Percentiles rank a stretch among this genome's conserved stretches.
phyloP scores from a whole-genome alignment of 1,140 invertebrate genomes.

The Heliconius hermathena region DNA sequence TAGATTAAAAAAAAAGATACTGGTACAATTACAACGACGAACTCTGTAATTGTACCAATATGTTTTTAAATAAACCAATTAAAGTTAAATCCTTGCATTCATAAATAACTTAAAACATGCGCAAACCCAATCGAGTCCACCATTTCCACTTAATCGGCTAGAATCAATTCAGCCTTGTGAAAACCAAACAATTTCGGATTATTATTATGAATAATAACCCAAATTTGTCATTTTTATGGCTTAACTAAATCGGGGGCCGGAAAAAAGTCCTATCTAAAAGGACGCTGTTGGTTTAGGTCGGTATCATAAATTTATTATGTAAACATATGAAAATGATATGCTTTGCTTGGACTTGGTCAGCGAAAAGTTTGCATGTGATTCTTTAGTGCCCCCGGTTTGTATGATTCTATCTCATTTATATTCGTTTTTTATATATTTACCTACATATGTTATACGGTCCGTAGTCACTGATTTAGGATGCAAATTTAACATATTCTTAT shows the following conservation, averaged over 20 bases:
- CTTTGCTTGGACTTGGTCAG: constrained; percentile 39
- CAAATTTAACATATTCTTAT: neutral
- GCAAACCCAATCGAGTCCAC: neutral
- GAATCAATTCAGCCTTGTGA: constrained; percentile 9
- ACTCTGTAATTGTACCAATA: too few species aligned
- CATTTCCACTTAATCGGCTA: constrained; percentile 1
- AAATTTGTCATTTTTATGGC: constrained; percentile 30
- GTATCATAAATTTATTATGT: constrained; percentile 53
- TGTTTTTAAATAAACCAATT: too few species aligned
- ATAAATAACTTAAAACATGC: neutral
- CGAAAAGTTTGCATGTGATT: constrained; percentile 42
- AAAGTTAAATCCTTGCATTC: neutral
- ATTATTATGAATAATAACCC: constrained; percentile 14
- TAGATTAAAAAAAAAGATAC: too few species aligned
- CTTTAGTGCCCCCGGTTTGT: neutral
- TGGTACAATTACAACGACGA: too few species aligned
- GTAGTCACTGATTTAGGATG: constrained; percentile 27
- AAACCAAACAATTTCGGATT: constrained; percentile 10
- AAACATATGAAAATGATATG: constrained; percentile 57
- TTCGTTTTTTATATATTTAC: neutral
- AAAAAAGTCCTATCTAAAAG: constrained; percentile 31
- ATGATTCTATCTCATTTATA: neutral
- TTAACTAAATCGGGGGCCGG: constrained; percentile 29
- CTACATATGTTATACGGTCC: neutral
- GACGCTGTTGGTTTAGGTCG: constrained; percentile 53